These are phyloP conservation scores for Liopterus haemorrhoidalis DNA, from an alignment of 2,888 invertebrate species.

Conservation along the genomic window DNA sequence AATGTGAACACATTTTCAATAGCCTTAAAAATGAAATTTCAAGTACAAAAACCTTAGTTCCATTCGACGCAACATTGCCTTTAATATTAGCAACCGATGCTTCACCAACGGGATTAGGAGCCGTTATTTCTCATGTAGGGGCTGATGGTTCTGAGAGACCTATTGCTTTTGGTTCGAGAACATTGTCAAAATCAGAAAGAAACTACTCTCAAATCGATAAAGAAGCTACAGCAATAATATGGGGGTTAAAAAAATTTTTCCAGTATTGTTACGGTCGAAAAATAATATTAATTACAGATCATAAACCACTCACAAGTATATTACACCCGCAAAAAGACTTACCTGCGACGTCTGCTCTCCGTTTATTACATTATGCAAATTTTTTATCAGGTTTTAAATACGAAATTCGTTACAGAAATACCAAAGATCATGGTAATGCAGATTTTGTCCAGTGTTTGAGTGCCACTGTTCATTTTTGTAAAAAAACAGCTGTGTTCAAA, in stretches of 20 bases:
- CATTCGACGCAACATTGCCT: conserved; percentile 30
- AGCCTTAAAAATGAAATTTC: conserved; percentile 28
- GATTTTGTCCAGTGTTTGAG: too few species aligned
- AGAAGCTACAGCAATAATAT: conserved; percentile 39
- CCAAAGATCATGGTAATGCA: conserved; percentile 24
- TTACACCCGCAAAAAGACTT: conserved; percentile 35
- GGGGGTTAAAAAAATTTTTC: conserved; percentile 38
- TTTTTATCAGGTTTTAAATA: conserved; percentile 32
- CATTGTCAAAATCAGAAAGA: conserved; percentile 35
- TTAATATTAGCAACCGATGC: conserved; percentile 37
- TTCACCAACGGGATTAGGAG: conserved; percentile 36
- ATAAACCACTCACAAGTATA: conserved; percentile 38
- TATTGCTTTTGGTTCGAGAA: conserved; percentile 39
- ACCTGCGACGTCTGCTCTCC: conserved; percentile 28
- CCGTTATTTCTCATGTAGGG: conserved; percentile 35
- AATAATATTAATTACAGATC: conserved; percentile 38
- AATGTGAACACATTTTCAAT: conserved; percentile 22
- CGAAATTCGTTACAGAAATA: conserved; percentile 25
- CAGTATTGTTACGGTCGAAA: conserved; percentile 39
- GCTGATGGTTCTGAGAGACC: conserved; percentile 36
- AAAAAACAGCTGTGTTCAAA: too few species aligned
- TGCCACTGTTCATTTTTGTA: too few species aligned
- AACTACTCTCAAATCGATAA: conserved; percentile 41
- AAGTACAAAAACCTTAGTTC: conserved; percentile 28
- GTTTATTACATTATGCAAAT: conserved; percentile 31